Evolutionary conservation across 23 tunicate species (phyloP), one percentile per base, ranked within the genome.

Genomic region (Styela clava): DNA sequence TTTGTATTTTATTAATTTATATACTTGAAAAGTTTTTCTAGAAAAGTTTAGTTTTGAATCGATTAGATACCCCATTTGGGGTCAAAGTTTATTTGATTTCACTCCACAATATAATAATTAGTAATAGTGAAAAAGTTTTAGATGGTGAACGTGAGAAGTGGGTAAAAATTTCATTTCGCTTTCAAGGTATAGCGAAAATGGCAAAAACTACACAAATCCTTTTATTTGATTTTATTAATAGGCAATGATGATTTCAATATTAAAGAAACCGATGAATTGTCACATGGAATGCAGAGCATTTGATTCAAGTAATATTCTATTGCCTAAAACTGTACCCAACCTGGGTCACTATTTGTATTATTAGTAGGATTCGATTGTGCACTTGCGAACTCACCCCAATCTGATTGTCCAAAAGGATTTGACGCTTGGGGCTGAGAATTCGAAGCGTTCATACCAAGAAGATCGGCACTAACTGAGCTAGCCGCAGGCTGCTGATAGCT

Each of bases 361-460:
- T 79, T 79, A 34, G 67, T 78, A 34, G 35, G 2, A 71, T n/a
- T 32, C 1, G 79, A 22, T 19, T 63, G 68, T 2, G 91, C 85
- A 79, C 91, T 86, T 26, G 91, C 74, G 86, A 91, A 91, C 35
- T 91, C 92, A 0, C 97, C 97, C 97, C 97, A 91, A 2, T 91
- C 91, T 33, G 86, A 76, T 32, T 52, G 35, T 32, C 82, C 74
- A 7, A 71, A 71, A 5, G 9, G 31, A 65, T 65, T 28, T 24
- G 78, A 16, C 20, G 78, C 16, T 33, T 73, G 78, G 33, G 2
- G 19, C 27, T 33, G 78, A 2, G 77, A 16, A 52, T 76, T 76
- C 0, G 69, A 7, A n/a, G 9, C 26, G 29, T 56, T 29, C 36
- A 76, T 24, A 28, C 81, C 64, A 35, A 76, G 29, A 25, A 76